Conservation (phyloP, 2,888 invertebrate genomes). For the Drosophila setosimentum region DNA sequence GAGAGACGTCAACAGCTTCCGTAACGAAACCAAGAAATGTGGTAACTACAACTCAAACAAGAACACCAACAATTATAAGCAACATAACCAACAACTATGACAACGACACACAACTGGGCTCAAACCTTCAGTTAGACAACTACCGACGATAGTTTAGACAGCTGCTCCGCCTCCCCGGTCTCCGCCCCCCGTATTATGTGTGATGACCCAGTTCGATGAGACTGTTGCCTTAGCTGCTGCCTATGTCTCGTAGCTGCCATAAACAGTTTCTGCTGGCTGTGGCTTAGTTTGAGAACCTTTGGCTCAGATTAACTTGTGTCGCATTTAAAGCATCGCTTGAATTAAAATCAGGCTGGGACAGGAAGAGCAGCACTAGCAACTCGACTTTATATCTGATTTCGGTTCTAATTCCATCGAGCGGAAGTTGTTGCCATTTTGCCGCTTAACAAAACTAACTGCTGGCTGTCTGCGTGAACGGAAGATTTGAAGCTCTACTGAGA, state of each 20-base stretch:
- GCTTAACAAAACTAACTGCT: constrained; percentile 13
- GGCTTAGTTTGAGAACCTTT: constrained; percentile 39
- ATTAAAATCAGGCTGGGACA: constrained; percentile 14
- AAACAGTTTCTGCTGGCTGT: constrained; percentile 31
- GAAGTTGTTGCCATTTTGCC: constrained; percentile 52
- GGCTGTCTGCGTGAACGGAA: not conserved
- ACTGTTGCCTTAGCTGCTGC: constrained; percentile 33
- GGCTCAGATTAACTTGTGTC: constrained; percentile 18
- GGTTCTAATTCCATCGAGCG: constrained; percentile 38
- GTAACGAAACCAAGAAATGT: constrained; percentile 62
- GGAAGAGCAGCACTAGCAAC: constrained; percentile 19
- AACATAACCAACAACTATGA: constrained; percentile 50
- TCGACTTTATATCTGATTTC: constrained; percentile 12
- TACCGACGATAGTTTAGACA: constrained; percentile 27
- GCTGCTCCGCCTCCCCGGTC: not conserved
- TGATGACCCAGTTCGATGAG: constrained; percentile 52
- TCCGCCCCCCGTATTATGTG: constrained; percentile 11
- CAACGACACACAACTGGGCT: constrained; percentile 19
- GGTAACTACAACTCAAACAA: constrained; percentile 75
- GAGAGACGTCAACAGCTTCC: constrained; percentile 57
- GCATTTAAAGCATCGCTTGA: constrained; percentile 24
- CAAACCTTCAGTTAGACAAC: constrained; percentile 18
- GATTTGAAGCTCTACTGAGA: not conserved
- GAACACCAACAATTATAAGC: constrained; percentile 58
- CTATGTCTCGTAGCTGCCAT: constrained; percentile 26